Evolutionary conservation across 2,797 vertebrate species (phyloP).

Genomic region (Psittacula echo): DNA sequence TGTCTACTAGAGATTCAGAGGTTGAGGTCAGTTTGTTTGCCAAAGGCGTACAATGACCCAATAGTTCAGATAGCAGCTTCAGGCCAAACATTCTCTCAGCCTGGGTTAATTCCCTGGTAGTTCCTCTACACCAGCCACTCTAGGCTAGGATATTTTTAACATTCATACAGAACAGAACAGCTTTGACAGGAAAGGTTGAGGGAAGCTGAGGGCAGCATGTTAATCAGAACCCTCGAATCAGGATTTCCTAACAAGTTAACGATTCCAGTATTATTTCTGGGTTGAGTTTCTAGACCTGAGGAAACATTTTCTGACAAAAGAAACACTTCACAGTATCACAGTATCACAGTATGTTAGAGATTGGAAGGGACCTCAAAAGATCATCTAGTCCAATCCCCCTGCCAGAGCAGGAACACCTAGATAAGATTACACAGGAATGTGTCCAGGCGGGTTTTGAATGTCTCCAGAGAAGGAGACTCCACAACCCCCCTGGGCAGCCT

Average conservation of each 20-base stretch:
- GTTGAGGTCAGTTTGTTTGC: constrained; percentile 15
- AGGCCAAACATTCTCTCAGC: neutral
- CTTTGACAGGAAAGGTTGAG: neutral
- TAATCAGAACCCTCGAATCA: neutral
- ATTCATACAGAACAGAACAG: neutral
- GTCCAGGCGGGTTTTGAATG: too few relatives aligned
- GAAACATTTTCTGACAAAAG: neutral
- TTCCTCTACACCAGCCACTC: neutral
- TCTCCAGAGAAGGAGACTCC: too few relatives aligned
- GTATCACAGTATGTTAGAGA: too few relatives aligned
- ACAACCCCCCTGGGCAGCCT: too few relatives aligned
- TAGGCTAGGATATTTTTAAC: neutral
- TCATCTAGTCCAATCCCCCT: too few relatives aligned
- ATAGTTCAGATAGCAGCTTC: neutral
- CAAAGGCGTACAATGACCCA: neutral
- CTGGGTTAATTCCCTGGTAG: neutral
- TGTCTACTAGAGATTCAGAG: neutral
- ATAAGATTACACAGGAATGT: too few relatives aligned
- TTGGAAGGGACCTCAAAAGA: too few relatives aligned
- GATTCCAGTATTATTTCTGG: neutral
- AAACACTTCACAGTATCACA: neutral
- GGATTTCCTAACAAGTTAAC: neutral
- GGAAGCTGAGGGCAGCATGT: neutral
- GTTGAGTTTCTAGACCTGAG: neutral
- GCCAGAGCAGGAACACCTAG: too few relatives aligned